Conservation (phyloP, 2,113 vertebrate genomes). For the Argyrosomus japonicus region DNA sequence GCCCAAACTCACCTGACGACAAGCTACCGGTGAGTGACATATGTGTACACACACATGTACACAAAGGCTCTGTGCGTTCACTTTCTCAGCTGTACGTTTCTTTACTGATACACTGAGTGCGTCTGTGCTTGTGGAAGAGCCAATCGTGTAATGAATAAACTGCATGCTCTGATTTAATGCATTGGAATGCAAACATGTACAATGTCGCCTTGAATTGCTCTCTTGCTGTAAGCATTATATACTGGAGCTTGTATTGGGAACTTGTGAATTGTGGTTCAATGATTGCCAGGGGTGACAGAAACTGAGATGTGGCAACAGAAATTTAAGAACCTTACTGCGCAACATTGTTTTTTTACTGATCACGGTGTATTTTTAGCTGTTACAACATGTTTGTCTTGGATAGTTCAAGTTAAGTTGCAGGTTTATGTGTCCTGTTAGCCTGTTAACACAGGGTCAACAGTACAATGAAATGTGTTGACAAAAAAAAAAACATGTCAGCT, state of each 20-base stretch:
- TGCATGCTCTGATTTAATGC: not conserved
- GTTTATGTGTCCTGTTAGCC: too few species aligned
- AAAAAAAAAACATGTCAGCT: too few species aligned
- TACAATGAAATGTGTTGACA: too few species aligned
- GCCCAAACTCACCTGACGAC: constrained; percentile 82
- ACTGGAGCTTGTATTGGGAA: not conserved
- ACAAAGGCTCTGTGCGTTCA: not conserved
- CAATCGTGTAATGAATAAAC: not conserved
- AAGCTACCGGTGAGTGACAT: constrained; percentile 87
- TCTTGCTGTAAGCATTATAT: not conserved
- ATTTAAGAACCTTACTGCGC: not conserved
- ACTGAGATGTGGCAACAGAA: not conserved
- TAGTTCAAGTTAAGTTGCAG: too few species aligned
- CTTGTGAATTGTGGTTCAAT: constrained; percentile 6
- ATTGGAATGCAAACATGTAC: not conserved
- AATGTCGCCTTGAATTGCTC: not conserved
- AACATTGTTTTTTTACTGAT: too few species aligned
- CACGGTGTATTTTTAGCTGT: not conserved
- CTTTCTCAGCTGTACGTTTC: not conserved
- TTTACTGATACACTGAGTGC: not conserved
- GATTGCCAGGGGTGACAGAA: not conserved
- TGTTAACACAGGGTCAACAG: too few species aligned
- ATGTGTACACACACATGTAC: not conserved
- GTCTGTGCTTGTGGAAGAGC: not conserved
- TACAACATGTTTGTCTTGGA: not conserved